Evolutionary conservation across 2,113 vertebrate genomes (phyloP).

Genomic region (Rhinogobius similis): DNA sequence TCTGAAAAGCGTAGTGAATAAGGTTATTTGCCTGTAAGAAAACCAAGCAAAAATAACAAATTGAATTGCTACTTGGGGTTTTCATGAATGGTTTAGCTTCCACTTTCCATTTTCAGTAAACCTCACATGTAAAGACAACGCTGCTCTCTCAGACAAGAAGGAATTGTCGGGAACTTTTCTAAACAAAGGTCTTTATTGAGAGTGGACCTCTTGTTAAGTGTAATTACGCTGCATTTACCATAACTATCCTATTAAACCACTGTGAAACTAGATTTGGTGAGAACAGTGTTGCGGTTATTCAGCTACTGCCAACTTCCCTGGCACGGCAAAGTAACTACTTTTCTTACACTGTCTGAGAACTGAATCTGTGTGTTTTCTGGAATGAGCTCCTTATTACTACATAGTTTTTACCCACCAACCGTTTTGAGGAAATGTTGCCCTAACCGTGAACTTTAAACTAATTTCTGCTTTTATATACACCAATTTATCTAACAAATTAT

Average conservation of each 20-base stretch:
- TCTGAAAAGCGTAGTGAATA: not conserved
- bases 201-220: constrained; percentile 27
- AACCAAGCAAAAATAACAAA: not conserved
- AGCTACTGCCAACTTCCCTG: constrained; percentile 39
- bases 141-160: constrained; percentile 11
- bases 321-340: constrained; percentile 12
- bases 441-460: not conserved
- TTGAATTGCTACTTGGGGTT: no score
- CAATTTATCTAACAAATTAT: not conserved
- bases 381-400: constrained; percentile 1
- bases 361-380: constrained; percentile 24
- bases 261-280: constrained; percentile 41
- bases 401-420: not conserved
- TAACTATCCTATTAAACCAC: constrained; percentile 42
- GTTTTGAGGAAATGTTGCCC: not conserved
- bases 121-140: constrained; percentile 4
- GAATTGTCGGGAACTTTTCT: constrained; percentile 7
- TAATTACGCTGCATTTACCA: constrained; percentile 48
- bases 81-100: constrained; percentile 14
- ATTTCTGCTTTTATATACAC: not conserved
- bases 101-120: constrained; percentile 5
- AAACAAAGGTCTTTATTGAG: constrained; percentile 35
- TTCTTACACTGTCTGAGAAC: constrained; percentile 18
- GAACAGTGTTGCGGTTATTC: constrained; percentile 45
- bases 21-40: not conserved